Evolutionary conservation across 2,113 vertebrate species (phyloP), one percentile per base, ranked within the genome.

Genomic region (Gobius niger): DNA sequence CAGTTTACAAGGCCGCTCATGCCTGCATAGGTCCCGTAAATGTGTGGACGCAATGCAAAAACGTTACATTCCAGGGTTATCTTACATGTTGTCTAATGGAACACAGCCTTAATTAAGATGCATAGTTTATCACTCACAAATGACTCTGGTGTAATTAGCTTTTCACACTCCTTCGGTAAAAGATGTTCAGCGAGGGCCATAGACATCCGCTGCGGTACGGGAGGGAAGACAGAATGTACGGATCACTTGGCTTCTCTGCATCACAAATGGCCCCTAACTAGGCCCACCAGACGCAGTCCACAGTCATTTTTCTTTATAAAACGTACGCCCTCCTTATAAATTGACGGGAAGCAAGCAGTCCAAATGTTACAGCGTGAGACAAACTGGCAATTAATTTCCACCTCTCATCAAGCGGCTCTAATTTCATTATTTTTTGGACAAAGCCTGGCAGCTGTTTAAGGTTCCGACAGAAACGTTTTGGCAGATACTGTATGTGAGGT

Each of bases 51-150:
- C 54, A 14, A 18, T 42, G 24, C 67, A 50, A 46, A 34, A 47
- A 1, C 44, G 61, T 9, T 18, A 11, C 76, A 81, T 80, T 61
- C 13, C 16, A 76, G 65, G 70, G n/a, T 70, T 78, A 81, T 78
- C 84, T 76, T 74, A 61, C 74, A 77, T 76, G 75, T 85, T 82
- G 82, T 81, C 81, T 88, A 88, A 92, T 84, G 78, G 85, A 89
- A 89, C 79, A 59, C 77, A 77, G 83, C 73, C 68, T 80, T 90
- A 88, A 92, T 90, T 89, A 84, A 84, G 88, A 89, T 88, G 77
- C 82, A 84, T 78, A 76, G 69, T 84, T 76, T 76, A 70, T 65
- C 72, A 76, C 63, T 63, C 72, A 67, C 83, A 81, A 76, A 82
- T 82, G 84, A 85, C 78, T 85, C 81, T 81, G 72, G 71, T 70